phyloP scores from a whole-genome alignment of 1,140 invertebrate species.

The Brachionus koreanus region DNA sequence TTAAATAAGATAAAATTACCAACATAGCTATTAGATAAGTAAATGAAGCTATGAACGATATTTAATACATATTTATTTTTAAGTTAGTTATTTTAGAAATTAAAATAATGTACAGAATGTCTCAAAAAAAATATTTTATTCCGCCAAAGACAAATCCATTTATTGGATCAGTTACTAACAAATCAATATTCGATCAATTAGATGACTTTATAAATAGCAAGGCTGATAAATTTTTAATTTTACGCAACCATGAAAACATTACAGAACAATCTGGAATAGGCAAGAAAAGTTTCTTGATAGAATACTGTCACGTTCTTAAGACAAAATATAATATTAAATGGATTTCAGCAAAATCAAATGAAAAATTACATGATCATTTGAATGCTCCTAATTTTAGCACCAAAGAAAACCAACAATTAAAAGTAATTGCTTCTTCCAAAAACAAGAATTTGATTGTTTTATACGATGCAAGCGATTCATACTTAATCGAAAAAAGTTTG shows the following conservation, averaged over 20 bases:
- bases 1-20: background rate
- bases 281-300: background rate
- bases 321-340: background rate
- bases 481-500: background rate
- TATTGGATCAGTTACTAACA: background rate
- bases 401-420: background rate
- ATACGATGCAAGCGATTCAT: background rate
- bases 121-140: background rate
- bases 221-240: background rate
- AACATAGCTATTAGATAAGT: background rate
- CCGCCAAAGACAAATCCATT: background rate
- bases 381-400: background rate
- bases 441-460: background rate
- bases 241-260: background rate
- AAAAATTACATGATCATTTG: background rate
- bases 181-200: background rate
- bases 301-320: background rate
- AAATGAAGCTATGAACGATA: background rate
- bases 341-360: constrained; percentile 1
- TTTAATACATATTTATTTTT: background rate
- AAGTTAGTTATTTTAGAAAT: background rate
- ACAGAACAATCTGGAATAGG: background rate
- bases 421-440: background rate
- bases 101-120: background rate
- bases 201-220: background rate